phyloP scores from a whole-genome alignment of 2,888 invertebrate species.

The Pachliopta kotzebuea region DNA sequence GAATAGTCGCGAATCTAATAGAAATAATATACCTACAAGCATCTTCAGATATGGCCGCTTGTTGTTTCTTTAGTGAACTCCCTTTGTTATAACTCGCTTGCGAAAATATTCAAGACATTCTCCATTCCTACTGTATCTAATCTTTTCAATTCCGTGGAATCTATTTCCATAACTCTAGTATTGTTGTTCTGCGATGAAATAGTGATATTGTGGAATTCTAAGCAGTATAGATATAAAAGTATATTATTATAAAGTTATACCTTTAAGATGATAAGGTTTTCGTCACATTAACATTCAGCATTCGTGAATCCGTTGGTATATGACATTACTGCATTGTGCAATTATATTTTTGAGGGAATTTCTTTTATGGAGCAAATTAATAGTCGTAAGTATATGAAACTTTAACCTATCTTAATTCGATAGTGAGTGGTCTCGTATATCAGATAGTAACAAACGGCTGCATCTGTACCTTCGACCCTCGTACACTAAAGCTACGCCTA shows the following conservation, averaged over 20 bases:
- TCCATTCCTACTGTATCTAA: constrained; percentile 30
- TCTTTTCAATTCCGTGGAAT: constrained; percentile 28
- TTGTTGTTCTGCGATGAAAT: constrained; percentile 16
- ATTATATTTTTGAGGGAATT: neutral
- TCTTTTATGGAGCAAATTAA: neutral
- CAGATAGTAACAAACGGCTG: constrained; percentile 14
- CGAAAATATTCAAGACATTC: constrained; percentile 29
- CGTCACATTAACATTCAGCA: too few species aligned
- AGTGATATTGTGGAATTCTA: constrained; percentile 29
- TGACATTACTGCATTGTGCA: too few species aligned
- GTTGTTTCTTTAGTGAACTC: constrained; percentile 36
- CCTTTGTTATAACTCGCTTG: constrained; percentile 38
- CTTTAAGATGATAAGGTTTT: neutral
- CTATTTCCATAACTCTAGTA: constrained; percentile 28
- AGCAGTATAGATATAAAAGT: neutral
- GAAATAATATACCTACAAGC: constrained; percentile 46
- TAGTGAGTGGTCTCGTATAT: constrained; percentile 21
- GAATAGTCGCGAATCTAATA: constrained; percentile 57
- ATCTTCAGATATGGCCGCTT: constrained; percentile 43
- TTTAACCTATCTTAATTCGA: neutral
- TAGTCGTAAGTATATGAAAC: neutral
- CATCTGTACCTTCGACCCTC: constrained; percentile 33
- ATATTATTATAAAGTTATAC: neutral
- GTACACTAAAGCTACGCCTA: constrained; percentile 43
- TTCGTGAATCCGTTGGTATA: too few species aligned